Evolutionary conservation across 2,888 invertebrate species (phyloP), one percentile per base, ranked within the genome.

Genomic region (Eurois occulta): DNA sequence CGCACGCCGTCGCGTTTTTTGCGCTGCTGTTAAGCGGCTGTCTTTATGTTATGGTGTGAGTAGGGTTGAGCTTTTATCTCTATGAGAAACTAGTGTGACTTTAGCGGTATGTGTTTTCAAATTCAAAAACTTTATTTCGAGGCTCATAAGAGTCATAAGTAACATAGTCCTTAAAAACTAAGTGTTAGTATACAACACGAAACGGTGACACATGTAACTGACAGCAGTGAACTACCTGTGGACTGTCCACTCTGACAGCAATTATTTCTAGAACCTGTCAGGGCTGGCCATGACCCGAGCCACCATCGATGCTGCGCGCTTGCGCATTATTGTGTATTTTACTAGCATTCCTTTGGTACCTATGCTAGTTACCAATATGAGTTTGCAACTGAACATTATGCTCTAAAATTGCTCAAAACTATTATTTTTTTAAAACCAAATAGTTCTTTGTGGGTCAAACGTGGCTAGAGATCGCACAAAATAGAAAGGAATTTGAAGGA

Each of bases 1-100:
- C 80, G 72, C 80, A 82, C 77, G 77, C 64, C 70, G 62, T 55
- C 60, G 70, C 58, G 78, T 87, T 87, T 87, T 87, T 88, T 87
- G 79, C 65, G 81, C 60, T 62, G 38, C 38, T 66, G 71, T 86
- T 73, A 83, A 75, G 78, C 72, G 84, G 35, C 68, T 72, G 87
- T 75, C 74, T 72, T 77, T 80, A 69, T 55, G 16, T 72, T 80
- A 62, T 55, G n/a, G 74, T 83, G 60, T 70, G 72, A 86, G 72
- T 84, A 86, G 84, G 84, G 84, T 84, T 84, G 80, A 84, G 41
- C 60, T 69, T 78, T 62, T 68, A 68, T 83, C 32, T 77, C n/a
- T 66, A 41, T 55, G 35, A 68, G 55, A 58, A 46, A 58, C 13
- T 43, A n/a, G 62, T 78, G 38, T 73, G 46, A 48, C 4, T 21